These are phyloP conservation scores for Temnothorax rugatulus DNA, from an alignment of 2,888 invertebrate genomes.

Conservation along the genomic window DNA sequence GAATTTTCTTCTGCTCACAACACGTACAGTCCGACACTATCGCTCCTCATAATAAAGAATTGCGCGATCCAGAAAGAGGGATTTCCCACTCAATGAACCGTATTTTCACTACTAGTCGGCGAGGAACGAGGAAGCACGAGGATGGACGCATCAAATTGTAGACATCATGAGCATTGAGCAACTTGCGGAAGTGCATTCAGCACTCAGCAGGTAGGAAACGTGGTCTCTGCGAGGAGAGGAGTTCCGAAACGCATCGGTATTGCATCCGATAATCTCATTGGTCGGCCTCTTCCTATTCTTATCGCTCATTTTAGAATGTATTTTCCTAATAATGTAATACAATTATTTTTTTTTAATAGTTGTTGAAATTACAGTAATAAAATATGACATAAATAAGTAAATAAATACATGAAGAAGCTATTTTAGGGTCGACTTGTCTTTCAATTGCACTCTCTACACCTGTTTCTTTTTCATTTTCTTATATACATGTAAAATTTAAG, in stretches of 20 bases:
- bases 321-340: background rate
- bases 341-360: background rate
- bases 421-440: background rate
- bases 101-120: background rate
- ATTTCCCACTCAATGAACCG: background rate
- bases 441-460: background rate
- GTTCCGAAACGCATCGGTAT: conserved; percentile 16
- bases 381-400: background rate
- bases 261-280: background rate
- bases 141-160: background rate
- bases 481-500: background rate
- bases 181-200: background rate
- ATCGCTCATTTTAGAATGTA: background rate
- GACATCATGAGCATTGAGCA: background rate
- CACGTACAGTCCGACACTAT: background rate
- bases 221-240: background rate
- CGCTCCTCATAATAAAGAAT: background rate
- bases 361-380: background rate
- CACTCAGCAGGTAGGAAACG: background rate
- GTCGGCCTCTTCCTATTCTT: background rate
- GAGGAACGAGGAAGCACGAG: background rate
- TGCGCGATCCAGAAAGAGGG: background rate
- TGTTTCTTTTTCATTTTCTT: background rate
- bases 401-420: background rate
- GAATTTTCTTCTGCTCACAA: conserved; percentile 31